phyloP scores from a whole-genome alignment of 2,797 vertebrate species.

The Amphiprion clarkii region DNA sequence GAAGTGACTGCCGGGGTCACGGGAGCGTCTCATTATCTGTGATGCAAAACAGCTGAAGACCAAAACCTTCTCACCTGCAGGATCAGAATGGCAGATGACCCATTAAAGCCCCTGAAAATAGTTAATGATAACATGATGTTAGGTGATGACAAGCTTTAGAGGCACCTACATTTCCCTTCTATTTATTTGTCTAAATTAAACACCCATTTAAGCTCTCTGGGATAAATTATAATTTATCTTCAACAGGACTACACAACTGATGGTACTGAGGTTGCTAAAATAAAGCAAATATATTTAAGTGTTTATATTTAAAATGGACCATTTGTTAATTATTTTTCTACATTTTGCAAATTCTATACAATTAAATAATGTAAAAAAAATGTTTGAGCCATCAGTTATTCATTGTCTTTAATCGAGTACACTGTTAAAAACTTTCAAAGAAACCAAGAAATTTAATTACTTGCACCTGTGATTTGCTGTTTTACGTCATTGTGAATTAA shows the following conservation, averaged over 20 bases:
- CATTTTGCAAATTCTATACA: not conserved
- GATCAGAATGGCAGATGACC: slow-evolving; percentile 38
- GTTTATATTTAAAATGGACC: not conserved
- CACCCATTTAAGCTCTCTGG: not conserved
- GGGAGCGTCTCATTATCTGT: slow-evolving; percentile 75
- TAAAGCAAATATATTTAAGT: not conserved
- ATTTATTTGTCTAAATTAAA: not conserved
- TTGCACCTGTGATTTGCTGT: too few species aligned
- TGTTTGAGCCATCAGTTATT: too few species aligned
- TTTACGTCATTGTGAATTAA: not conserved
- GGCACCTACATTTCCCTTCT: not conserved
- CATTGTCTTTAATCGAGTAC: not conserved
- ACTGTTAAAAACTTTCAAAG: not conserved
- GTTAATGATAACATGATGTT: not conserved
- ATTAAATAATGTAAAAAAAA: not conserved
- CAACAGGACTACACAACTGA: not conserved
- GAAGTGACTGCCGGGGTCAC: slow-evolving; percentile 67
- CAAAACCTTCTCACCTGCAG: slow-evolving; percentile 61
- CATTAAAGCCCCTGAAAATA: slow-evolving; percentile 15
- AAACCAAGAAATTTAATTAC: not conserved
- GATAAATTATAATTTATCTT: not conserved
- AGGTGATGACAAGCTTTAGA: slow-evolving; percentile 3
- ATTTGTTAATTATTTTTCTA: not conserved
- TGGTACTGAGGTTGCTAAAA: not conserved
- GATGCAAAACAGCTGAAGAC: slow-evolving; percentile 78